Evolutionary conservation across 2,888 invertebrate species (phyloP), one percentile per base, ranked within the genome.

Genomic region (Dermolepida albohirtum): DNA sequence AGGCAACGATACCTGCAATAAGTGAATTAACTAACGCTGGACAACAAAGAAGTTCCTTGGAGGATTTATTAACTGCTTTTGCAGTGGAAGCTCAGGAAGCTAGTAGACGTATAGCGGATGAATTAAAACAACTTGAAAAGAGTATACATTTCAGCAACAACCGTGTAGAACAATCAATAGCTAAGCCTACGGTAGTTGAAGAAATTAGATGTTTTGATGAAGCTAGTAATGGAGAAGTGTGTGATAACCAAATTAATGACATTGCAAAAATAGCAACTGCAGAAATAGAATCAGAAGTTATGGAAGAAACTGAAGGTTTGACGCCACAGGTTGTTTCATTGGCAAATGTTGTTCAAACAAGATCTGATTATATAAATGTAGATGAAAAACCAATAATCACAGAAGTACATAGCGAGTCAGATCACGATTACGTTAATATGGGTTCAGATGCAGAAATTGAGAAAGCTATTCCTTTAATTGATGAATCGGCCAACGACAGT

Each of bases 71-170:
- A 59, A 89, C 90, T 75, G 89, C 90, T 79, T 86, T 93, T 69
- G 92, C 92, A 10, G 88, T 88, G 78, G 92, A 93, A 85, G 91
- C 92, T 11, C 88, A 89, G 83, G 90, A 91, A 78, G 90, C 91
- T 50, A 91, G 90, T 78, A 89, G 90, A 72, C 88, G 80, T 62
- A 82, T 83, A 39, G 74, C 73, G 16, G 64, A 89, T 71, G 91
- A 91, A 71, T 82, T 91, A 77, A 62, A 59, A 41, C 59, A 59
- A 14, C 40, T 59, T 11, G 51, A 57, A 16, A 67, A 51, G 6
- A 50, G 62, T 43, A 65, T 54, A 16, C 43, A 65, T 54, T 52
- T 44, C n/a, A 65, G 52, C 14, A 65, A 39, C n/a, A 52, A 51
- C 12, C 40, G 34, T 39, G 12, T 40, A 22, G 59, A 41, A n/a